Conservation (phyloP, 2,113 vertebrate species). For the Oncorhynchus clarkii region DNA sequence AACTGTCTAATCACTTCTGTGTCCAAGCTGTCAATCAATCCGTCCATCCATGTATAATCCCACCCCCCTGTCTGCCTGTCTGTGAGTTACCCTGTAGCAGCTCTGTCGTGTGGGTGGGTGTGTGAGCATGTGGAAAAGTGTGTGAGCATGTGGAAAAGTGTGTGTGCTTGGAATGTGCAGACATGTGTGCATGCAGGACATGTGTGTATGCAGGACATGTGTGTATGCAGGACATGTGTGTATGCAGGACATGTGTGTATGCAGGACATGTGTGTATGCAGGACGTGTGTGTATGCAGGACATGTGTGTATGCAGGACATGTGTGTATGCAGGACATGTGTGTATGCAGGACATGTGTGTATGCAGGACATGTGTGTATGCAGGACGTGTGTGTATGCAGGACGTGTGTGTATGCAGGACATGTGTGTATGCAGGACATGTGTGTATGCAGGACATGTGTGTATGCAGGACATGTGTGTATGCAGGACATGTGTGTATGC, state of each 20-base stretch:
- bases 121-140: too few species aligned
- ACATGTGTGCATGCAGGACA: too few species aligned
- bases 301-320: neutral
- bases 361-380: too few species aligned
- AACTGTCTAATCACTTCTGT: constrained; percentile 62
- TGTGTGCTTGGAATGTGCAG: too few species aligned
- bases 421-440: neutral
- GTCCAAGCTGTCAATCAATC: constrained; percentile 59
- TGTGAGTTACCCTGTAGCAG: neutral
- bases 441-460: constrained; percentile 21
- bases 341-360: neutral
- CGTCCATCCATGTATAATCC: constrained; percentile 41
- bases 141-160: too few species aligned
- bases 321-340: too few species aligned
- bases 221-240: neutral
- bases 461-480: neutral
- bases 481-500: too few species aligned
- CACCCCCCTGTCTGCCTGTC: constrained; percentile 18
- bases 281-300: constrained; percentile 16
- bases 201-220: neutral
- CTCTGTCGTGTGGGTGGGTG: neutral
- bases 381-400: constrained; percentile 4
- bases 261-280: neutral
- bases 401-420: neutral
- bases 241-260: neutral